These are phyloP conservation scores for Gavialis gangeticus DNA, from an alignment of 2,113 vertebrate genomes.

Conservation along the genomic window DNA sequence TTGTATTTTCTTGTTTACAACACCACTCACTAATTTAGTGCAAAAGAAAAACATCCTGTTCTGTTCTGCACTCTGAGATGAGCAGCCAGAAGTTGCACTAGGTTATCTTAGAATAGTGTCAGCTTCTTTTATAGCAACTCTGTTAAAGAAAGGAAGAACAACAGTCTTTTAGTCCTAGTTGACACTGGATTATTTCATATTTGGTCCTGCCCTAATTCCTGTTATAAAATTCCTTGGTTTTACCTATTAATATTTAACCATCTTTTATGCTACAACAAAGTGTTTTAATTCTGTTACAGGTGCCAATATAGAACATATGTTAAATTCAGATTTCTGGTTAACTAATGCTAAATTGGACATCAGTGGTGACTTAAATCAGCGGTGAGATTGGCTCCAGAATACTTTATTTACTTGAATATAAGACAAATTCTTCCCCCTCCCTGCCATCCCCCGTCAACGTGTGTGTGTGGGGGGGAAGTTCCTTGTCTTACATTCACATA, in stretches of 20 bases:
- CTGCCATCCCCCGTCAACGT: too few relatives aligned
- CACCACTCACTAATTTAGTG: conserved; percentile 15
- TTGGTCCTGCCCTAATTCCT: not conserved
- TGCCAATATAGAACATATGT: too few relatives aligned
- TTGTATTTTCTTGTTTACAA: conserved; percentile 66
- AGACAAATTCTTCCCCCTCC: too few relatives aligned
- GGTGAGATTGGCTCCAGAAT: too few relatives aligned
- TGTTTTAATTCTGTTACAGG: too few relatives aligned
- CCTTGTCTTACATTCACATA: too few relatives aligned
- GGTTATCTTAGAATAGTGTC: conserved; percentile 4
- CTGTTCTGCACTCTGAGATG: conserved; percentile 7
- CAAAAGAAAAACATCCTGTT: conserved; percentile 1
- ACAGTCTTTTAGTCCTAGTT: not conserved
- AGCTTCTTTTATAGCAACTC: not conserved
- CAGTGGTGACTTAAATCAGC: too few relatives aligned
- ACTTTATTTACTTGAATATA: too few relatives aligned
- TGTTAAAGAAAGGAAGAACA: not conserved
- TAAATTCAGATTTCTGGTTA: too few relatives aligned
- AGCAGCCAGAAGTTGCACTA: not conserved
- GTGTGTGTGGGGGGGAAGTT: too few relatives aligned
- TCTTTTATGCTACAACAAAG: too few relatives aligned
- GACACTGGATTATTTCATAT: not conserved
- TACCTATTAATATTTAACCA: not conserved
- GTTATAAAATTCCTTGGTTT: not conserved
- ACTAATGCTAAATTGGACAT: too few relatives aligned